phyloP scores from a whole-genome alignment of 2,113 vertebrate species.

The Seriola quinqueradiata region DNA sequence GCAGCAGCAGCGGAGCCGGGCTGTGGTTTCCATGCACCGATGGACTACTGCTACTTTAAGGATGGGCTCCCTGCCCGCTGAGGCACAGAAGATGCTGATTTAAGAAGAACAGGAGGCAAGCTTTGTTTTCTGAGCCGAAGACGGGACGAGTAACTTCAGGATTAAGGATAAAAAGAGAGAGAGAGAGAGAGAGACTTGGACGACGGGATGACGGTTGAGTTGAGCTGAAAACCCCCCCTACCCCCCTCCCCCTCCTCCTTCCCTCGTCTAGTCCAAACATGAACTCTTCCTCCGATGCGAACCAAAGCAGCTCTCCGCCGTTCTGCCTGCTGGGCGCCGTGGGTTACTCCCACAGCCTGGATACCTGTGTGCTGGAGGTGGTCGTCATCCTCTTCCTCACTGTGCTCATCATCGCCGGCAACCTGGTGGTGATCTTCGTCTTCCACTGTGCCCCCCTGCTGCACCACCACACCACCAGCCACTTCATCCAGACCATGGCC shows the following conservation, averaged over 20 bases:
- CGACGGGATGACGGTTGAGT: slow-evolving; percentile 23
- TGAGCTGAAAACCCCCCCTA: slow-evolving; percentile 57
- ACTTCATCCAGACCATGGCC: slow-evolving; percentile 96
- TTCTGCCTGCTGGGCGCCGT: slow-evolving; percentile 91
- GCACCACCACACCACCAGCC: slow-evolving; percentile 94
- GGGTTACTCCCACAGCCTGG: slow-evolving; percentile 87
- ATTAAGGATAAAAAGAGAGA: not conserved
- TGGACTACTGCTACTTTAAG: slow-evolving; percentile 43
- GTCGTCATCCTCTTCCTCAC: slow-evolving; percentile 92
- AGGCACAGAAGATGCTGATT: slow-evolving; percentile 36
- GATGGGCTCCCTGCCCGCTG: not conserved
- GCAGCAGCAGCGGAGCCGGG: slow-evolving; percentile 21
- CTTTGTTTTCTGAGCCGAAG: slow-evolving; percentile 26
- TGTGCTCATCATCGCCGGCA: slow-evolving; percentile 92
- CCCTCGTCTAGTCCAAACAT: slow-evolving; percentile 84
- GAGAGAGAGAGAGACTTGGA: not conserved
- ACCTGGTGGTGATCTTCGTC: slow-evolving; percentile 93
- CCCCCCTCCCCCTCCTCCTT: not conserved
- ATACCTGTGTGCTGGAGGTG: slow-evolving; percentile 92
- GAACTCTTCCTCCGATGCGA: slow-evolving; percentile 87
- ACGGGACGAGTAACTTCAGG: slow-evolving; percentile 12
- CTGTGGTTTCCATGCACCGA: not conserved
- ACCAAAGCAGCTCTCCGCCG: slow-evolving; percentile 83
- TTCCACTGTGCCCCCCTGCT: slow-evolving; percentile 95
- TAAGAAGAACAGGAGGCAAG: not conserved